These are phyloP conservation scores for Orientallactaga bullata DNA, from an alignment of 2,113 vertebrate genomes.

Conservation along the genomic window DNA sequence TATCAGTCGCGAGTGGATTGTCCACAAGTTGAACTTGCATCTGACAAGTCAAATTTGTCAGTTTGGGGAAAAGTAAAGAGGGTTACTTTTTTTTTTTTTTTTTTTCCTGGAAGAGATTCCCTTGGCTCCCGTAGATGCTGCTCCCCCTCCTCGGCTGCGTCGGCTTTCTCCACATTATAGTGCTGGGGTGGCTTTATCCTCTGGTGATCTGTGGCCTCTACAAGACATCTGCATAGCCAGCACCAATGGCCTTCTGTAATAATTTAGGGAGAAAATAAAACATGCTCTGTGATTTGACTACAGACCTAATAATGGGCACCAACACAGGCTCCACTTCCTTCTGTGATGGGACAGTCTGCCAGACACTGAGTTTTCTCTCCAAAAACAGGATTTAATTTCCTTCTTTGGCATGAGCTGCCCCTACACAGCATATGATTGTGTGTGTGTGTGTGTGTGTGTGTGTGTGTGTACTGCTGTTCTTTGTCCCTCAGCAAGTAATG, in stretches of 20 bases:
- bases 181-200: not conserved
- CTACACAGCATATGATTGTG: not conserved
- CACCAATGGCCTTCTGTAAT: not conserved
- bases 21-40: conserved; percentile 81
- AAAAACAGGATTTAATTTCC: not conserved
- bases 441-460: too few relatives aligned
- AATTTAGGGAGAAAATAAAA: not conserved
- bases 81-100: not conserved
- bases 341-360: not conserved
- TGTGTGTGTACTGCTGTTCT: not conserved
- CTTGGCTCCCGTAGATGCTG: not conserved
- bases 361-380: not conserved
- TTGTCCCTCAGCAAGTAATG: conserved; percentile 57
- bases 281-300: not conserved
- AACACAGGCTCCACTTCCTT: not conserved
- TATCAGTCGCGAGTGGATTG: conserved; percentile 74
- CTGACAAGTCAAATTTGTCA: conserved; percentile 83
- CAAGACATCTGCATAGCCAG: not conserved
- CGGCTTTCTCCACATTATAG: not conserved
- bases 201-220: not conserved
- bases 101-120: conserved; percentile 35
- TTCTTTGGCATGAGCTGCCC: not conserved
- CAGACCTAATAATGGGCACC: not conserved
- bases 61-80: conserved; percentile 53
- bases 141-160: not conserved